These are phyloP conservation scores for Venusia cambrica DNA, from an alignment of 2,888 invertebrate species.

Conservation along the genomic window DNA sequence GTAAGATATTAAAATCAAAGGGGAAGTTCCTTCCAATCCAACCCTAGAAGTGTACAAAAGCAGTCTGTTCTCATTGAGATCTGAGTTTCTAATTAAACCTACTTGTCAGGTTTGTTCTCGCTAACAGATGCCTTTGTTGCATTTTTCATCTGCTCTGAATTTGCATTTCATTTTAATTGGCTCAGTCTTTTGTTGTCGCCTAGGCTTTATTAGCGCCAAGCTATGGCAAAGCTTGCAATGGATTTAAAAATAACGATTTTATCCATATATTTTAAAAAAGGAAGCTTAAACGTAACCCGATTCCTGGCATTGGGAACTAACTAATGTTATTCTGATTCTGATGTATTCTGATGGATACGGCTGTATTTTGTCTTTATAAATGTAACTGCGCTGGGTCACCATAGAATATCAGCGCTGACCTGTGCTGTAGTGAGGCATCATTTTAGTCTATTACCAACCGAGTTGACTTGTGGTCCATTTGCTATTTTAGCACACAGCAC, in stretches of 20 bases:
- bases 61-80: conserved; percentile 28
- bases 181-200: conserved; percentile 21
- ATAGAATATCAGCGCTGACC: too few relatives aligned
- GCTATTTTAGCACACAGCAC: too few relatives aligned
- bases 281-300: too few relatives aligned
- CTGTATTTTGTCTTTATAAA: too few relatives aligned
- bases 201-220: conserved; percentile 14
- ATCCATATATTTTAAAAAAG: conserved; percentile 1
- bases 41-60: too few relatives aligned
- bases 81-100: conserved; percentile 38
- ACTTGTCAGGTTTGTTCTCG: conserved; percentile 34
- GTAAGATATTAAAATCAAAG: not conserved
- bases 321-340: too few relatives aligned
- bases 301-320: too few relatives aligned
- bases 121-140: conserved; percentile 33
- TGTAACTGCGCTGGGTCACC: too few relatives aligned
- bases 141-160: conserved; percentile 34
- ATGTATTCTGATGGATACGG: too few relatives aligned
- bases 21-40: conserved; percentile 1
- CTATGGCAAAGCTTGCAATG: conserved; percentile 10
- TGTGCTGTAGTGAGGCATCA: too few relatives aligned
- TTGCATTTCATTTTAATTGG: conserved; percentile 31
- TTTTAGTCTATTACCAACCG: too few relatives aligned
- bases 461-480: too few relatives aligned
- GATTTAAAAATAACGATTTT: conserved; percentile 1